Percentiles rank a stretch among this genome's conserved stretches.
These are phyloP conservation scores for Gibbula magus DNA, from an alignment of 2,888 invertebrate genomes.

Conservation along the genomic window DNA sequence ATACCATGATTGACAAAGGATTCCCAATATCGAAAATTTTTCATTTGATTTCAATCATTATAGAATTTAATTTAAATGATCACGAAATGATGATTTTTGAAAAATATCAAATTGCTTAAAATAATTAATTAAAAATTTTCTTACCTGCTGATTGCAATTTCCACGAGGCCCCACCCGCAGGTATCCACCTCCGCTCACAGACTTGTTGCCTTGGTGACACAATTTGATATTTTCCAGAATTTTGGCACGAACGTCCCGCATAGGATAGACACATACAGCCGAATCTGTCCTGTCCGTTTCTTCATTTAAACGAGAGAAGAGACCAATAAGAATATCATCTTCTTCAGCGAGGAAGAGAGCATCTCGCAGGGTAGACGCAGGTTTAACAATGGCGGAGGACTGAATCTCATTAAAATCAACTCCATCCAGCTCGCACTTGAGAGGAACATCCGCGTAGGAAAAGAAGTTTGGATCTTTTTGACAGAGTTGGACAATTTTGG, in stretches of 20 bases:
- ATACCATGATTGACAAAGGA: too few relatives aligned
- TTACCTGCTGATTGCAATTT: slow-evolving; percentile 45
- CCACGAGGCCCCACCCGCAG: slow-evolving; percentile 47
- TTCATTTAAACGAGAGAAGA: slow-evolving; percentile 84
- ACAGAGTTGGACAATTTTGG: slow-evolving; percentile 94
- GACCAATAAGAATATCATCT: slow-evolving; percentile 73
- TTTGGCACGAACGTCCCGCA: slow-evolving; percentile 59
- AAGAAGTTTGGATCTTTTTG: slow-evolving; percentile 97
- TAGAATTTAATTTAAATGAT: too few relatives aligned
- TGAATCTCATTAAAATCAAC: slow-evolving; percentile 89
- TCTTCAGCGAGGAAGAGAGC: slow-evolving; percentile 72
- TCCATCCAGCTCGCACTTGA: slow-evolving; percentile 84
- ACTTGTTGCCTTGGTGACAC: slow-evolving; percentile 56
- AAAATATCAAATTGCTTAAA: not conserved
- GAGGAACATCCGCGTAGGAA: slow-evolving; percentile 97
- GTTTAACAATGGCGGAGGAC: slow-evolving; percentile 94
- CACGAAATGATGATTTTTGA: not conserved
- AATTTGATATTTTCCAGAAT: slow-evolving; percentile 60
- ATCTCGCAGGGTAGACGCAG: slow-evolving; percentile 92
- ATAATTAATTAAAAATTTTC: not conserved
- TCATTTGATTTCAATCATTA: not conserved
- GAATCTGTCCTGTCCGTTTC: slow-evolving; percentile 47
- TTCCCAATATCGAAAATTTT: too few relatives aligned
- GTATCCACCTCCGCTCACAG: slow-evolving; percentile 60
- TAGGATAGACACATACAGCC: slow-evolving; percentile 65